Conservation (phyloP, 2,113 vertebrate genomes). For the Tyto alba region DNA sequence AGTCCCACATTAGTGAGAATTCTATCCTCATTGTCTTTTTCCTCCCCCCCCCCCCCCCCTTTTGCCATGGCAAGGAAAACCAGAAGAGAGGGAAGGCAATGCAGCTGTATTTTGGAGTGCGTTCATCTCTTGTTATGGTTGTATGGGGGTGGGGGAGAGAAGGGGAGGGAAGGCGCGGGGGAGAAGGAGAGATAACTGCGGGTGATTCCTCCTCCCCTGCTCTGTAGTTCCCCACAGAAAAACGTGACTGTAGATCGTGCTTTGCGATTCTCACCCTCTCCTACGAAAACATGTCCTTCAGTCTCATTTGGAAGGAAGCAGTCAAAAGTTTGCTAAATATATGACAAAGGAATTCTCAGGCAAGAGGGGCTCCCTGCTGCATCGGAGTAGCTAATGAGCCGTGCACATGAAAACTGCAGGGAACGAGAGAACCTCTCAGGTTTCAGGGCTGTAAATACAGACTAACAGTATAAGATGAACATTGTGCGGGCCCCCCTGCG, state of each 20-base stretch:
- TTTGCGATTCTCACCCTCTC: constrained; percentile 33
- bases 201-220: constrained; percentile 43
- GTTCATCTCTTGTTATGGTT: constrained; percentile 14
- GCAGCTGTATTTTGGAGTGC: constrained; percentile 36
- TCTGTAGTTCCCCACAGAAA: constrained; percentile 38
- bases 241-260: constrained; percentile 49
- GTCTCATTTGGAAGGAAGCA: constrained; percentile 25
- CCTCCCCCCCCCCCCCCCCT: rapidly evolving
- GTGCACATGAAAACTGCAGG: neutral
- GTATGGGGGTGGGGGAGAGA: constrained; percentile 1
- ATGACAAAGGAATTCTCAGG: constrained; percentile 4
- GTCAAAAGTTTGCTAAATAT: constrained; percentile 57
- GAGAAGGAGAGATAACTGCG: constrained; percentile 23
- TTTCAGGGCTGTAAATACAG: neutral
- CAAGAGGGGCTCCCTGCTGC: constrained; percentile 22
- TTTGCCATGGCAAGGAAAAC: neutral
- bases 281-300: constrained; percentile 27
- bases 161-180: neutral
- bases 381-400: neutral
- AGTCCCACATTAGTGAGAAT: neutral
- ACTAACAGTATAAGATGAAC: neutral
- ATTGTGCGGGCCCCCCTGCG: neutral
- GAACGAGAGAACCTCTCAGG: neutral
- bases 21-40: neutral
- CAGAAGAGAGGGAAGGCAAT: neutral